Base-by-base conservation (phyloP, 2,888 invertebrate species). In the Limnephilus lunatus region DNA sequence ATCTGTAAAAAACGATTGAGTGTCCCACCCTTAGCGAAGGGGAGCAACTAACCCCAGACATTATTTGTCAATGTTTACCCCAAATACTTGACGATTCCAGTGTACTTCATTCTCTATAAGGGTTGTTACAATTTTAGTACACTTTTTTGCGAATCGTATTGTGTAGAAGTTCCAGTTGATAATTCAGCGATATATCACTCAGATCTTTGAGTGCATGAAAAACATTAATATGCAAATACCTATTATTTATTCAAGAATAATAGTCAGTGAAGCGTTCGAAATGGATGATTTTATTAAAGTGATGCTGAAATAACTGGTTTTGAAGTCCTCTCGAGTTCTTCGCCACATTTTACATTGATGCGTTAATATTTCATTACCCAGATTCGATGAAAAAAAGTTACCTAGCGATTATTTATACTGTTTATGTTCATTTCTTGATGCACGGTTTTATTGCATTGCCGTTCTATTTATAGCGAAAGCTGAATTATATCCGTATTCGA, bases 1-100 rank as follows among this genome's bases (percentile, higher is more conserved):
- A 93, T 92, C 90, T 92, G 93, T 93, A 92, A 93, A 93, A 93
- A 93, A 93, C 93, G 92, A 93, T 93, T 92, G 92, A 93, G 91
- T 91, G 68, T 92, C 81, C 90, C 44, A 86, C 83, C 68, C 81
- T 35, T 80, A 90, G 89, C 89, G 68, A 81, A 91, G 92, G 93
- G 93, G 93, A 92, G 92, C 90, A 87, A 83, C 44, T 86, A 82
- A 93, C 93, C 92, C 90, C 85, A 86, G 91, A 81, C 85, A 92
- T 89, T 93, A 91, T 93, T 93, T 93, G 92, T 93, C 90, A 92
- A 92, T 93, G 92, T 93, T 93, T 93, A 93, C 92, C 92, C 92
- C 92, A 93, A 39, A 93, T 93, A 92, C 86, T 91, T 81, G 39
- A 91, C 30, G 53, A 91, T 83, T 53, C n/a, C 82, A 32, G 68